Evolutionary conservation across 2,113 vertebrate genomes (phyloP).

Genomic region (Thymallus thymallus): DNA sequence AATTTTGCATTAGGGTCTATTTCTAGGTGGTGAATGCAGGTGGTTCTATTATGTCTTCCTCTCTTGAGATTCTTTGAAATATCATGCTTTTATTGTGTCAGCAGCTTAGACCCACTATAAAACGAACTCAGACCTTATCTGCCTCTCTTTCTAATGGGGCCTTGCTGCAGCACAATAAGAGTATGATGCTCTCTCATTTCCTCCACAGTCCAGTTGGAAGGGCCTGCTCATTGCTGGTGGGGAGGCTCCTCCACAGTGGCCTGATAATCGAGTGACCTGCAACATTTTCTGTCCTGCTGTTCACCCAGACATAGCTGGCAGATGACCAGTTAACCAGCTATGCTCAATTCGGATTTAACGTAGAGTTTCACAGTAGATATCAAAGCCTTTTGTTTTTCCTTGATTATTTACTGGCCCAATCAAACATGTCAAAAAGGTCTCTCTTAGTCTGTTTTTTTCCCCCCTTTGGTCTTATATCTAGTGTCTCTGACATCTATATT

Average conservation of each 20-base stretch:
- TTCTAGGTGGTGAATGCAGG: slow-evolving; percentile 56
- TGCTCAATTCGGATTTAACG: slow-evolving; percentile 26
- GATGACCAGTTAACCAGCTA: not conserved
- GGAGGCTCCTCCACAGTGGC: slow-evolving; percentile 20
- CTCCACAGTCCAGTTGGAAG: slow-evolving; percentile 43
- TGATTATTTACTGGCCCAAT: too few relatives aligned
- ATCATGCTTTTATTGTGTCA: slow-evolving; percentile 51
- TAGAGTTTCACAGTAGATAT: not conserved
- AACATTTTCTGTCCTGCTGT: slow-evolving; percentile 6
- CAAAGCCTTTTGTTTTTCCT: too few relatives aligned
- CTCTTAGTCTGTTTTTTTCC: too few relatives aligned
- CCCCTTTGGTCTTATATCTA: too few relatives aligned
- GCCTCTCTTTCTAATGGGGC: slow-evolving; percentile 9
- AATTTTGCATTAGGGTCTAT: slow-evolving; percentile 62
- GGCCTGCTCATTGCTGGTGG: slow-evolving; percentile 26
- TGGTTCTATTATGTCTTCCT: slow-evolving; percentile 31
- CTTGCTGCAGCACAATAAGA: slow-evolving; percentile 50
- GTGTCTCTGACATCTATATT: too few relatives aligned
- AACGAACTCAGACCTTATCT: not conserved
- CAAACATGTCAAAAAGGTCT: too few relatives aligned
- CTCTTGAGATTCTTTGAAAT: slow-evolving; percentile 32
- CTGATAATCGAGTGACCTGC: slow-evolving; percentile 7
- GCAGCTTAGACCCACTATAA: slow-evolving; percentile 5
- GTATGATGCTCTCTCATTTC: slow-evolving; percentile 28
- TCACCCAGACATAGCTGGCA: slow-evolving; percentile 1